Evolutionary conservation across 92 coral and sea anemone genomes (phyloP).

Genomic region (Nematostella vectensis): DNA sequence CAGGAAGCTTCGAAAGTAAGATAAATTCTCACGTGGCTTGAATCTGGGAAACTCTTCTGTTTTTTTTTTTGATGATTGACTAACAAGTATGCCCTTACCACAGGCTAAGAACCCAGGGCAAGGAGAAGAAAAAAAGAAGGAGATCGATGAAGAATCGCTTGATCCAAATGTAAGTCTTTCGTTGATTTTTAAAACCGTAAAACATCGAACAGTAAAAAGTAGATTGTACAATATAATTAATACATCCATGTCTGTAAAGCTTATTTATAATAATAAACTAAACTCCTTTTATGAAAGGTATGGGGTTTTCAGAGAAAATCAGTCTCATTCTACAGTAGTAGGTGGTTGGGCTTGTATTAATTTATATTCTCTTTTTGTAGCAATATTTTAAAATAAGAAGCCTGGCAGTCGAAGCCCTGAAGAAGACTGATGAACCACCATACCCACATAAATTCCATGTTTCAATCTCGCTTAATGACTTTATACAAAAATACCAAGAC

Average conservation of each 20-base stretch:
- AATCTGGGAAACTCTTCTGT: neutral
- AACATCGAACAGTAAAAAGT: no score
- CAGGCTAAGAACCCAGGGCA: slow-evolving; percentile 41
- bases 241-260: no score
- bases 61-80: neutral
- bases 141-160: slow-evolving; percentile 80
- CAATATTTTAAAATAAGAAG: slow-evolving; percentile 92
- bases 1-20: slow-evolving; percentile 51
- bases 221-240: no score
- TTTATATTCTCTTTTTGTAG: slow-evolving; percentile 43
- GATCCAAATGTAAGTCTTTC: slow-evolving; percentile 83
- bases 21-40: neutral
- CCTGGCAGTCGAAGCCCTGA: slow-evolving; percentile 72
- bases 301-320: no score
- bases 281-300: no score
- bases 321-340: no score
- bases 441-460: slow-evolving; percentile 97
- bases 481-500: slow-evolving; percentile 74
- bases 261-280: no score
- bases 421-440: slow-evolving; percentile 58
- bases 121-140: slow-evolving; percentile 57
- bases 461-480: slow-evolving; percentile 68
- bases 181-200: neutral
- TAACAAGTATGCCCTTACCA: neutral
- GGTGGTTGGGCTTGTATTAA: no score